Evolutionary conservation across 2,113 vertebrate species (phyloP).

Genomic region (Bos javanicus): DNA sequence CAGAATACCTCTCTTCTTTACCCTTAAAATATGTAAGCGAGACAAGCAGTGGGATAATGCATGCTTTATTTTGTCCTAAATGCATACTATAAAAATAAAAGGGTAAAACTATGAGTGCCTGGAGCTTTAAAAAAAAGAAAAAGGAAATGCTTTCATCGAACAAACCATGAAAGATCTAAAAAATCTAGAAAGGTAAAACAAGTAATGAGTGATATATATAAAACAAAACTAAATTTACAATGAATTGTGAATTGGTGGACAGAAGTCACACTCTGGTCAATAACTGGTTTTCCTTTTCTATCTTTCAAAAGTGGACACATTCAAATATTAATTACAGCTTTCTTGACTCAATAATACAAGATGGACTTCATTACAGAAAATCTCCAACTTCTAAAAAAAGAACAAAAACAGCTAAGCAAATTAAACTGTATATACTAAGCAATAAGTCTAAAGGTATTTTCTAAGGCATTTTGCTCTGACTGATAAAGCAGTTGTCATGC

Average conservation of each 20-base stretch:
- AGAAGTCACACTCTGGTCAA: neutral
- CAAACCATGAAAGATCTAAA: constrained; percentile 17
- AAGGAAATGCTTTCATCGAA: neutral
- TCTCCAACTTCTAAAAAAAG: neutral
- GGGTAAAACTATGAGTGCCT: neutral
- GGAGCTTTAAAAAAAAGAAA: neutral
- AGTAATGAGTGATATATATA: neutral
- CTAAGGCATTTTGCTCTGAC: neutral
- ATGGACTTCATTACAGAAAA: neutral
- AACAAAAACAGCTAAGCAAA: neutral
- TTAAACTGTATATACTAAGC: neutral
- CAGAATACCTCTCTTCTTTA: constrained; percentile 12
- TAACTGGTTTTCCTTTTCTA: neutral
- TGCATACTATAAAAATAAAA: neutral
- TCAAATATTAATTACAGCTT: neutral
- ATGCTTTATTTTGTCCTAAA: neutral
- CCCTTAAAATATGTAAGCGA: neutral
- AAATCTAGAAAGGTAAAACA: neutral
- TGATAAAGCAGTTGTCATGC: neutral
- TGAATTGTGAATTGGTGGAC: neutral
- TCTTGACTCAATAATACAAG: neutral
- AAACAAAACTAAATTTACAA: neutral
- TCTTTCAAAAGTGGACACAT: constrained; percentile 14
- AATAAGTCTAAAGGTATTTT: neutral
- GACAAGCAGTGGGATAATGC: neutral